Evolutionary conservation across 1,140 invertebrate genomes (phyloP), one percentile per base, ranked within the genome.

Genomic region (Neotoxoptera formosana): DNA sequence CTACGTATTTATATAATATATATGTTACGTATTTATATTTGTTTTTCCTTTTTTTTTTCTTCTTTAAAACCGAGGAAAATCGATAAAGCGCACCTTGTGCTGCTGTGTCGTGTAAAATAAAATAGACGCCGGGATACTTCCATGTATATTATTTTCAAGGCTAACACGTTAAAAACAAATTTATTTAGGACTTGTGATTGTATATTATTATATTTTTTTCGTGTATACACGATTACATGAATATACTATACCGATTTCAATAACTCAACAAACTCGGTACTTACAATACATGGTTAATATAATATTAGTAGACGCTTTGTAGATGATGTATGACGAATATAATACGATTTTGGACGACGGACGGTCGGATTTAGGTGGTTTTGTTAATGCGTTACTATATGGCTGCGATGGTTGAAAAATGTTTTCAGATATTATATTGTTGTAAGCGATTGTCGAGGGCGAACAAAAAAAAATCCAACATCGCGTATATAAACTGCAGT

Each of bases 21-120:
- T n/a, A 67, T n/a, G 60, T 67, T 30, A 9, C 60, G 60, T 67
- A n/a, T 76, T 76, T 76, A n/a, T 76, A 76, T 76, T 76, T 76
- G n/a, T 76, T 76, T 76, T 76, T 4, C 14, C 6, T 76, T n/a
- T n/a, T 53, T 53, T 76, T 76, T n/a, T 53, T 41, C n/a, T 76
- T 76, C 30, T 76, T 76, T 76, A 76, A n/a, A 76, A 76, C 60
- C n/a, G 60, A 17, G 60, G n/a, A 76, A 67, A 76, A 76, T 76
- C 60, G 60, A 76, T 76, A 76, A 76, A 76, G n/a, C 60, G 30
- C 60, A 76, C 60, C 60, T 76, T n/a, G 60, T 76, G 41, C 4
- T 76, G 41, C 4, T 41, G 30, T n/a, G n/a, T n/a, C 30, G 30
- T 76, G 60, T n/a, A 76, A 76, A n/a, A 76, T 76, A 76, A 76